Percentiles rank a stretch among this genome's conserved stretches.
Conservation (phyloP, 1,140 invertebrate genomes). For the Bradysia coprophila region DNA sequence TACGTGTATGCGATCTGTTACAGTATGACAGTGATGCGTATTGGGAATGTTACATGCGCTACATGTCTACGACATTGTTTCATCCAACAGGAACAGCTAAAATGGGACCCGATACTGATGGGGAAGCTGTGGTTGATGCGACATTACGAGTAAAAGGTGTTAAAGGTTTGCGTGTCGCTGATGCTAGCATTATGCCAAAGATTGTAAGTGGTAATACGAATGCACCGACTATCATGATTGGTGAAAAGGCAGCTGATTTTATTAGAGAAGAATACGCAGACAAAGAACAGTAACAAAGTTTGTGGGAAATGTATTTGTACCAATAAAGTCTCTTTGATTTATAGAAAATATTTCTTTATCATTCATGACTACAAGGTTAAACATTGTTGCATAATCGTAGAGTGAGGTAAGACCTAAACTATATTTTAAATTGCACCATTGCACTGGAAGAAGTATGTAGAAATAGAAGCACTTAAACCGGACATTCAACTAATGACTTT, state of each 20-base stretch:
- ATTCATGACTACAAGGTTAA: no score
- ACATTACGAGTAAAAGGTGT: constrained; percentile 19
- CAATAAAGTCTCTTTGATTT: no score
- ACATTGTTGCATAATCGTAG: no score
- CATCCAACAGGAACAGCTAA: constrained; percentile 39
- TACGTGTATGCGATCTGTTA: constrained; percentile 61
- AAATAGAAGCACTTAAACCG: no score
- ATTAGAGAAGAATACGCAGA: constrained; percentile 27
- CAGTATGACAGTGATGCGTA: constrained; percentile 54
- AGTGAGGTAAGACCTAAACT: no score
- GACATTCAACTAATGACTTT: no score
- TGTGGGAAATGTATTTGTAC: no score
- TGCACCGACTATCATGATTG: constrained; percentile 25
- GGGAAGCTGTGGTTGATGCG: constrained; percentile 20
- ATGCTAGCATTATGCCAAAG: constrained; percentile 9
- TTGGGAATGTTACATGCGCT: constrained; percentile 61
- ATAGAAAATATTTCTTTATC: no score
- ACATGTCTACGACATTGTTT: constrained; percentile 29
- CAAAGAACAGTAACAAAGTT: constrained; percentile 1
- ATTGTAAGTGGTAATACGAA: constrained; percentile 1
- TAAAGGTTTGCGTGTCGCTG: constrained; percentile 19
- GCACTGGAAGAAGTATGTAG: no score
- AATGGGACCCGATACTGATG: constrained; percentile 30
- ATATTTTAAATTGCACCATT: no score
- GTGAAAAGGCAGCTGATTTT: constrained; percentile 33